A percentile compares a stretch with the other conserved stretches of the same genome.
Evolutionary conservation across 2,113 vertebrate species (phyloP).

Genomic region (Perccottus glenii): DNA sequence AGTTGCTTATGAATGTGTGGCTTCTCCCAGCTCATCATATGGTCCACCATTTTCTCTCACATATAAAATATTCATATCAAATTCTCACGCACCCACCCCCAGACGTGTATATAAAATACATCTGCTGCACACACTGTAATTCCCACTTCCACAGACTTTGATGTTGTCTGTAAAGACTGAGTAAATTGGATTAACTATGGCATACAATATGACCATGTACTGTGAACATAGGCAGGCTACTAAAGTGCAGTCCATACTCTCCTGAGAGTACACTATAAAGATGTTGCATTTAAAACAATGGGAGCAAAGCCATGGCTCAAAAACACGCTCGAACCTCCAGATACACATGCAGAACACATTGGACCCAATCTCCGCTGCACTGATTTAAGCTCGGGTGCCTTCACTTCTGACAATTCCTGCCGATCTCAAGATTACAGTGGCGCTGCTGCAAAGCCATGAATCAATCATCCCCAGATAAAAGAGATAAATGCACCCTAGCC

Average conservation of each 20-base stretch:
- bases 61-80: slow-evolving; percentile 55
- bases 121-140: not conserved
- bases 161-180: slow-evolving; percentile 10
- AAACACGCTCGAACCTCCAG: slow-evolving; percentile 39
- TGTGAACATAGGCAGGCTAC: slow-evolving; percentile 2
- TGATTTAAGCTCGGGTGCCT: slow-evolving; percentile 50
- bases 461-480: slow-evolving; percentile 70
- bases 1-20: slow-evolving; percentile 33
- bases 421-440: slow-evolving; percentile 63
- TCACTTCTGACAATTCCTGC: slow-evolving; percentile 59
- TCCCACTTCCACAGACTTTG: not conserved
- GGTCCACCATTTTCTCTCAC: slow-evolving; percentile 27
- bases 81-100: slow-evolving; percentile 26
- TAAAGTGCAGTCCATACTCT: slow-evolving; percentile 31
- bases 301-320: slow-evolving; percentile 30
- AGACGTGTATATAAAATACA: not conserved
- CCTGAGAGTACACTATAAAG: slow-evolving; percentile 22
- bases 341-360: slow-evolving; percentile 50
- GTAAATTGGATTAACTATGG: not conserved
- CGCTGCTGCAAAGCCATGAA: slow-evolving; percentile 61
- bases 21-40: slow-evolving; percentile 32
- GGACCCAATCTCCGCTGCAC: slow-evolving; percentile 47
- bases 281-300: slow-evolving; percentile 39
- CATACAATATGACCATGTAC: slow-evolving; percentile 26
- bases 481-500: slow-evolving; percentile 53